Conservation (phyloP, 1,140 invertebrate species). For the Pemphigus obesinymphae region DNA sequence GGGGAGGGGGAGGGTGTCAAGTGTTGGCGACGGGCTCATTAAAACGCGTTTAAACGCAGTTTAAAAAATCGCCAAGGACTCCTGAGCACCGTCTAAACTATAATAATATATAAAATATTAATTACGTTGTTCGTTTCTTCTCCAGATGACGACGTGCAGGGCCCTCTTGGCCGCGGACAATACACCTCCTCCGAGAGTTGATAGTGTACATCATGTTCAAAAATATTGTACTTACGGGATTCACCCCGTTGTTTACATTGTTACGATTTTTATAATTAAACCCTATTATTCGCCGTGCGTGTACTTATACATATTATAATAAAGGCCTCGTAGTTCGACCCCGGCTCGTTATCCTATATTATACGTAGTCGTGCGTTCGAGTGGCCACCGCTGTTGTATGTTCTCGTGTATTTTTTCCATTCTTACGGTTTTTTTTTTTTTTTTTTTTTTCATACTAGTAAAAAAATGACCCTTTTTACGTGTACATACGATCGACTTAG, state of each 20-base stretch:
- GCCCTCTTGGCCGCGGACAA: background rate
- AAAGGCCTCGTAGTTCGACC: background rate
- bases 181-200: background rate
- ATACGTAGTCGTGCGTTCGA: background rate
- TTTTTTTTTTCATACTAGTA: background rate
- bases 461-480: background rate
- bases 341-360: background rate
- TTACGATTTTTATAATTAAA: constrained; percentile 29
- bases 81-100: background rate
- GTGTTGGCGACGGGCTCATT: background rate
- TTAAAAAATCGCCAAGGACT: constrained; percentile 5
- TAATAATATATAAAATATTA: no score
- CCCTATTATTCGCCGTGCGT: background rate
- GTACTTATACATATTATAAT: background rate
- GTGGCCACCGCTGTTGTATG: background rate
- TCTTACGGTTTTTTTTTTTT: background rate
- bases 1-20: background rate
- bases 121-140: no score
- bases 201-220: background rate
- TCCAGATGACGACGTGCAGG: background rate
- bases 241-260: constrained; percentile 14
- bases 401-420: background rate
- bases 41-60: constrained; percentile 24
- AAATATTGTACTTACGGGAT: background rate
- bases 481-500: no score